Evolutionary conservation across 2,888 invertebrate genomes (phyloP).

Genomic region (Chymomyza caudatula): DNA sequence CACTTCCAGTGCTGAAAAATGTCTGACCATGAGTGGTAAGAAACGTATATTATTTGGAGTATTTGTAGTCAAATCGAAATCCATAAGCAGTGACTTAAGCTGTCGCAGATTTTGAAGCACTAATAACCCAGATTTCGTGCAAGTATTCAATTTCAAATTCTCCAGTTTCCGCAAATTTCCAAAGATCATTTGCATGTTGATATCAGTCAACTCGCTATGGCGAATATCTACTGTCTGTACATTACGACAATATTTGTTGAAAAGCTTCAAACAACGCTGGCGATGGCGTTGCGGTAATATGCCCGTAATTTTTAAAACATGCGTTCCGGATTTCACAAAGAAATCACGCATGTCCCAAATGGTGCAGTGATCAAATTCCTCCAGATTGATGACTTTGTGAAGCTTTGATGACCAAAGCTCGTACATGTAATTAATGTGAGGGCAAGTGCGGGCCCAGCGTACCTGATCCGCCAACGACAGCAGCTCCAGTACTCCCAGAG

Average conservation of each 20-base stretch:
- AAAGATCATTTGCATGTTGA: constrained; percentile 26
- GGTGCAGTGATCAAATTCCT: constrained; percentile 32
- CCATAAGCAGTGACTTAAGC: constrained; percentile 24
- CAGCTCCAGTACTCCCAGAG: constrained; percentile 35
- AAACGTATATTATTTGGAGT: constrained; percentile 9
- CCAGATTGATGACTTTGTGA: constrained; percentile 26
- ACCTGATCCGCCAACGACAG: constrained; percentile 47
- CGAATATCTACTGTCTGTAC: constrained; percentile 15
- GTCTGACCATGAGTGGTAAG: background rate
- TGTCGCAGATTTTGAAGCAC: constrained; percentile 19
- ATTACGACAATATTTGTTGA: constrained; percentile 29
- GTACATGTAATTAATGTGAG: constrained; percentile 48
- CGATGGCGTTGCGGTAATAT: constrained; percentile 19
- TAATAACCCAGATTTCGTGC: constrained; percentile 13
- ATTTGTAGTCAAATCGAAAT: background rate
- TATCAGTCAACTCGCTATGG: background rate
- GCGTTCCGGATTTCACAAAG: constrained; percentile 38
- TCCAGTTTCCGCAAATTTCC: constrained; percentile 15
- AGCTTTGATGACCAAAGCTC: constrained; percentile 17
- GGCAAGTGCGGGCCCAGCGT: constrained; percentile 48
- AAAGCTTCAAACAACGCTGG: constrained; percentile 15
- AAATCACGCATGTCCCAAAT: constrained; percentile 57
- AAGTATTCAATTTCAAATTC: constrained; percentile 19
- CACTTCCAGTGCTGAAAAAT: constrained; percentile 21
- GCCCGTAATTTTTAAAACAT: constrained; percentile 27